These are phyloP conservation scores for Cataglyphis rosenhaueri DNA, from an alignment of 2,888 invertebrate species.

Conservation along the genomic window DNA sequence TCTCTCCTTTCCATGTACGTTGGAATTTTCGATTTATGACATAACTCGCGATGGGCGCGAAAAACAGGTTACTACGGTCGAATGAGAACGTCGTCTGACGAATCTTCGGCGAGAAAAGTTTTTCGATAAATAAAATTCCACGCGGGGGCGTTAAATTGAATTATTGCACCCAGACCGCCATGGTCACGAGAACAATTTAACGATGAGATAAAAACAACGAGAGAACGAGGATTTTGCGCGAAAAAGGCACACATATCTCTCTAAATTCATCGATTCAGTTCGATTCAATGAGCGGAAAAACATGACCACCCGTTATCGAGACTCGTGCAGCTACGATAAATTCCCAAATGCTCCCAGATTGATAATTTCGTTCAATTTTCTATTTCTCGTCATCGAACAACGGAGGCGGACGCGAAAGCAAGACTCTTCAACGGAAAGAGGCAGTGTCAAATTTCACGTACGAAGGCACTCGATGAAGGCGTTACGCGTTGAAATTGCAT, in stretches of 20 bases:
- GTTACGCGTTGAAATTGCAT: conserved; percentile 15
- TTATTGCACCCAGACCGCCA: neutral
- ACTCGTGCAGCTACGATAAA: neutral
- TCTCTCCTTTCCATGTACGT: neutral
- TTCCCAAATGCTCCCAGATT: neutral
- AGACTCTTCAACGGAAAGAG: neutral
- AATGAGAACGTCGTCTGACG: conserved; percentile 16
- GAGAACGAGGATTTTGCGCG: neutral
- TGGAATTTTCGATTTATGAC: conserved; percentile 6
- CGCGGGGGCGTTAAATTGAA: conserved; percentile 16
- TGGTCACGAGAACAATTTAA: conserved; percentile 12
- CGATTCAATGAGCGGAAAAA: conserved; percentile 4
- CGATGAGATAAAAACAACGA: conserved; percentile 24
- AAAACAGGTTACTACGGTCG: neutral
- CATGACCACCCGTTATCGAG: neutral
- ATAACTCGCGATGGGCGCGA: neutral
- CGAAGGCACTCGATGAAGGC: neutral
- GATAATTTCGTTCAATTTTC: neutral
- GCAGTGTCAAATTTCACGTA: conserved; percentile 31
- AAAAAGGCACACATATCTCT: neutral
- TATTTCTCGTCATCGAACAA: neutral
- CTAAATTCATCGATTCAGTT: neutral
- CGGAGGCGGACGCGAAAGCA: neutral
- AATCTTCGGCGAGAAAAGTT: neutral
- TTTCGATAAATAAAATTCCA: conserved; percentile 39